Evolutionary conservation across 2,888 invertebrate species (phyloP), one percentile per base, ranked within the genome.

Genomic region (Ametastegia equiseti): DNA sequence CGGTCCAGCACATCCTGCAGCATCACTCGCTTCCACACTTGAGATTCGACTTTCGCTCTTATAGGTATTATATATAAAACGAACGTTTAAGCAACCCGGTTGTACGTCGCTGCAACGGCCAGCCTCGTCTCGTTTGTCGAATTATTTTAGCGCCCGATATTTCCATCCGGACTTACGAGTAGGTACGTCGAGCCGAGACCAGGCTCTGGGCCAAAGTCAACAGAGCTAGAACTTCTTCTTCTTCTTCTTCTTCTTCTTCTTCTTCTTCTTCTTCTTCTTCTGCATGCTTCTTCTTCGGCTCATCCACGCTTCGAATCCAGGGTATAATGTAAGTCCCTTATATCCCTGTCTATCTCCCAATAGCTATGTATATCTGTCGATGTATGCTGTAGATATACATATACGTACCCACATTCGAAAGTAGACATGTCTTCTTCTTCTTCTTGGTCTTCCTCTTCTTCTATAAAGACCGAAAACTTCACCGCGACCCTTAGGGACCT

Each of bases 121-220:
- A 2, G n/a, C 60, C n/a, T 27, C 7, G 23, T 60, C 33, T 75
- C 54, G 69, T 80, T 71, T 77, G 89, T 89, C 88, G 88, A 91
- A 90, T 91, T 91, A 91, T 91, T 91, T 91, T 90, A 90, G 90
- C 91, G 88, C 88, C 89, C 91, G 90, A 91, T 91, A 91, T 91
- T 91, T 91, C 90, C 89, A 91, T 91, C 90, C 89, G 87, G 89
- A 85, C 88, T 82, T 71, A 83, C 23, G 23, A 45, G 50, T 30
- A 30, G 36, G 47, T 65, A 63, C 57, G 81, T 69, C 69, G 69
- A 82, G 77, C 83, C 87, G 86, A 87, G 87, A 85, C 80, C 83
- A 77, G 78, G 78, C 78, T 78, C 7, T 23, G 39, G 27, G 78
- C 78, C 78, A 78, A 78, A 78, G 39, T 78, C 78, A 78, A 78